Percentiles rank a stretch among this genome's conserved stretches.
phyloP scores from a whole-genome alignment of 2,113 vertebrate species.

The Poeciliopsis prolifica region DNA sequence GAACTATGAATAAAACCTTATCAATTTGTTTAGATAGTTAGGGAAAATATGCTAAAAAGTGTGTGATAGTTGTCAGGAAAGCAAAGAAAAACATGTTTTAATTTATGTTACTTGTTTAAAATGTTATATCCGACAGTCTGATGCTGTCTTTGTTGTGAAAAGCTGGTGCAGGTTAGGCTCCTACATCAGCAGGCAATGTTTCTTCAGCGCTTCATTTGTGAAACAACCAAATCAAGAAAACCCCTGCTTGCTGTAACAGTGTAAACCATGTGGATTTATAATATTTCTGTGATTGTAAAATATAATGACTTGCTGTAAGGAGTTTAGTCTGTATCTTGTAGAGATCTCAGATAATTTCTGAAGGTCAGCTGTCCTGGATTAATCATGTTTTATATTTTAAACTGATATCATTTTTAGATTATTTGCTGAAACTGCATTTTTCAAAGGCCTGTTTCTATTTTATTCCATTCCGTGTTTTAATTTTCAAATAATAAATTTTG shows the following conservation, averaged over 20 bases:
- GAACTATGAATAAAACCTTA: background rate
- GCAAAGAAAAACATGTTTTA: background rate
- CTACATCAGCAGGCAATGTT: background rate
- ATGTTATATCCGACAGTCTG: background rate
- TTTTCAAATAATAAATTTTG: slow-evolving; percentile 54
- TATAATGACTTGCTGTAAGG: background rate
- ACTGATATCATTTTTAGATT: background rate
- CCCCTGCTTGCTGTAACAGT: background rate
- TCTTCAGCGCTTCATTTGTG: background rate
- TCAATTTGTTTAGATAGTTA: background rate
- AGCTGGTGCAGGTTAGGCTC: background rate
- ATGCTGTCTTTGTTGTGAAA: background rate
- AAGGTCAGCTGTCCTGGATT: background rate
- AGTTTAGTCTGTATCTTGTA: background rate
- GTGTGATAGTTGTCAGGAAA: background rate
- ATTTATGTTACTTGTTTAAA: background rate
- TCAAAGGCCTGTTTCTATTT: slow-evolving; percentile 5
- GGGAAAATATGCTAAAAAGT: background rate
- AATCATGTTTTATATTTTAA: background rate
- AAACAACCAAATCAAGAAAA: no score
- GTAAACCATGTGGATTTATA: background rate
- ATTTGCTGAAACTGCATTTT: slow-evolving; percentile 1
- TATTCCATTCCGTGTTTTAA: slow-evolving; percentile 24
- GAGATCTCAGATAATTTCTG: background rate
- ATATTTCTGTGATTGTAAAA: background rate